Base-by-base conservation (phyloP, 2,888 invertebrate genomes). In the Gasteruption jaculator region DNA sequence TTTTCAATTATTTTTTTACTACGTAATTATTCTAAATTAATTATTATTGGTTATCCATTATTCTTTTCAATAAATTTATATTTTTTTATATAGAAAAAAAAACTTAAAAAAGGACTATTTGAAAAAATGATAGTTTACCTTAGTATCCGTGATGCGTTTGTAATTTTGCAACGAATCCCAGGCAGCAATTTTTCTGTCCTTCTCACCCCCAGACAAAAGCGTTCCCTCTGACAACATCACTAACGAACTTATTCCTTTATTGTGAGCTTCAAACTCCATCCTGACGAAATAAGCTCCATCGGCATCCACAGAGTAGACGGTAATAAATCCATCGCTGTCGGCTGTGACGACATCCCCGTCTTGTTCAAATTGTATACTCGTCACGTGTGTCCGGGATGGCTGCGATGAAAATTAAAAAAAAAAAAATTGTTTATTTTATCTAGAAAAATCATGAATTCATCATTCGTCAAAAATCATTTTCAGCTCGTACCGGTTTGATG, bases 121-220 rank as follows among this genome's bases (percentile, higher is more conserved):
- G 27, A 5, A 14, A 22, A 16, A 18, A 25, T 19, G 18, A 33
- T 19, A 2, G 7, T 37, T 26, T 48, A 90, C 90, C 78, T 91
- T 91, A 0, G 89, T 87, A 60, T 91, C 91, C 0, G 90, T 89
- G 54, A 92, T 88, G 62, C 86, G 82, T 69, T 88, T 90, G 67
- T 91, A 93, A 65, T 90, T 90, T 65, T 91, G 90, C 46, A 89
- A 71, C 0, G 91, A 85, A 64, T 93, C 91, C 94, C 93, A 94
- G 0, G 92, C 91, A 1, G 88, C 88, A 52, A 94, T 87, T 72
- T 89, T 87, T 21, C 91, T 76, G 64, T 91, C 91, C 58, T 88
- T 89, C 60, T 91, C 92, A 0, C 92, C 92, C 0, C 92, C 92
- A 0, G 92, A 91, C 31, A 94, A 76, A 7, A 94, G 69, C 0